These are phyloP conservation scores for Nerophis lumbriciformis DNA, from an alignment of 2,113 vertebrate genomes.

Conservation along the genomic window DNA sequence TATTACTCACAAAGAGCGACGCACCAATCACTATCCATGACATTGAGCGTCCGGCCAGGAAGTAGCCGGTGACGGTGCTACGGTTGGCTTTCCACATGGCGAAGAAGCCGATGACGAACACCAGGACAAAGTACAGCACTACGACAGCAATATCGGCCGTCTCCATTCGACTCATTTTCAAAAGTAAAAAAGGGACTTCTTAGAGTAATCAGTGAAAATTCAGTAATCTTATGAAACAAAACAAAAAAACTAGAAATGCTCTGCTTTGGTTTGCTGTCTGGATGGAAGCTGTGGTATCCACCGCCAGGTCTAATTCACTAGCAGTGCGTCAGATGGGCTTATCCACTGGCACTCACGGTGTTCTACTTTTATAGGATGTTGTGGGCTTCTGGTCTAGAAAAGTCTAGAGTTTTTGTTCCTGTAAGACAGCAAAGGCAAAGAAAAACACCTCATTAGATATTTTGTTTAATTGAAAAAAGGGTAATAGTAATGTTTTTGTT, in stretches of 20 bases:
- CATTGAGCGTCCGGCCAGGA: slow-evolving; percentile 97
- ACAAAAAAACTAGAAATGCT: slow-evolving; percentile 30
- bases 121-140: slow-evolving; percentile 91
- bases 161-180: slow-evolving; percentile 87
- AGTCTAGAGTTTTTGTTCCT: slow-evolving; percentile 89
- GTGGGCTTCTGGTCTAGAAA: slow-evolving; percentile 83
- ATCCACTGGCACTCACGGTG: slow-evolving; percentile 85
- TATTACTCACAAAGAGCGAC: slow-evolving; percentile 98
- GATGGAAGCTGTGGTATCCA: slow-evolving; percentile 83
- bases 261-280: slow-evolving; percentile 93
- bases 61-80: slow-evolving; percentile 95
- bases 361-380: slow-evolving; percentile 79
- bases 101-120: slow-evolving; percentile 90
- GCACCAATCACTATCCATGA: slow-evolving; percentile 91
- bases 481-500: background rate
- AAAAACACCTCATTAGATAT: slow-evolving; percentile 67
- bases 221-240: slow-evolving; percentile 6
- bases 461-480: slow-evolving; percentile 8
- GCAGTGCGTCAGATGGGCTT: slow-evolving; percentile 75
- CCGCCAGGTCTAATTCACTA: slow-evolving; percentile 71
- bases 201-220: background rate
- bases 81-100: slow-evolving; percentile 97
- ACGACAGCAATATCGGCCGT: slow-evolving; percentile 91
- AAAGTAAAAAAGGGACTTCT: background rate
- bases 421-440: slow-evolving; percentile 96